Evolutionary conservation across 1,140 invertebrate species (phyloP).

Genomic region (Saccostrea echinata): DNA sequence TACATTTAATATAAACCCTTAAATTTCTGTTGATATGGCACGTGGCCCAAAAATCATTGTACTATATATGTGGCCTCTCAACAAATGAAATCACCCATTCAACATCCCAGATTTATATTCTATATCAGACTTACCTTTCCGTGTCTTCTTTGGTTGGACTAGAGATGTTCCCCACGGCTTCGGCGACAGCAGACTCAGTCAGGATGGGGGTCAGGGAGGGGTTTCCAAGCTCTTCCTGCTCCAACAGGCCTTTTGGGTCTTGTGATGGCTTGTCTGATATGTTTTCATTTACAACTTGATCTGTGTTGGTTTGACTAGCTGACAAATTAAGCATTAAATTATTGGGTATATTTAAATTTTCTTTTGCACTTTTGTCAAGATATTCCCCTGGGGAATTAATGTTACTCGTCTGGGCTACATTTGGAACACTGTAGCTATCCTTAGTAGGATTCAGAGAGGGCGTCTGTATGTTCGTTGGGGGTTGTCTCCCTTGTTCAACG

Average conservation of each 20-base stretch:
- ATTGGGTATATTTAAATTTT: constrained; percentile 5
- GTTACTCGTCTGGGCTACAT: neutral
- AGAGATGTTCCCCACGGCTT: constrained; percentile 60
- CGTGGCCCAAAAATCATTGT: too few relatives aligned
- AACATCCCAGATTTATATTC: neutral
- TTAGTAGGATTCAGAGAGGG: neutral
- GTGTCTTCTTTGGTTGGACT: constrained; percentile 60
- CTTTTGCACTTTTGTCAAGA: neutral
- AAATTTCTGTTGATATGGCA: too few relatives aligned
- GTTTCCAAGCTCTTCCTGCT: neutral
- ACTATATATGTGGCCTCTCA: too few relatives aligned
- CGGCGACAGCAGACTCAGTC: constrained; percentile 59
- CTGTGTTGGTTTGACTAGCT: constrained; percentile 44
- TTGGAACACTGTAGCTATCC: constrained; percentile 1
- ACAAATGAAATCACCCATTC: too few relatives aligned
- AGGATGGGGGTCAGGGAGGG: constrained; percentile 41
- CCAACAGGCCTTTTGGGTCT: neutral
- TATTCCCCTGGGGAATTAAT: constrained; percentile 6
- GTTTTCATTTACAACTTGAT: constrained; percentile 32
- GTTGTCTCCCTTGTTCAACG: neutral
- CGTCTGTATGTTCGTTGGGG: neutral
- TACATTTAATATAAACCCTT: too few relatives aligned
- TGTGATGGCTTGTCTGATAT: neutral
- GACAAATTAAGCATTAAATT: constrained; percentile 3
- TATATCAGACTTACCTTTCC: constrained; percentile 51